These are phyloP conservation scores for Pedionomus torquatus DNA, from an alignment of 2,113 vertebrate genomes.

Conservation along the genomic window DNA sequence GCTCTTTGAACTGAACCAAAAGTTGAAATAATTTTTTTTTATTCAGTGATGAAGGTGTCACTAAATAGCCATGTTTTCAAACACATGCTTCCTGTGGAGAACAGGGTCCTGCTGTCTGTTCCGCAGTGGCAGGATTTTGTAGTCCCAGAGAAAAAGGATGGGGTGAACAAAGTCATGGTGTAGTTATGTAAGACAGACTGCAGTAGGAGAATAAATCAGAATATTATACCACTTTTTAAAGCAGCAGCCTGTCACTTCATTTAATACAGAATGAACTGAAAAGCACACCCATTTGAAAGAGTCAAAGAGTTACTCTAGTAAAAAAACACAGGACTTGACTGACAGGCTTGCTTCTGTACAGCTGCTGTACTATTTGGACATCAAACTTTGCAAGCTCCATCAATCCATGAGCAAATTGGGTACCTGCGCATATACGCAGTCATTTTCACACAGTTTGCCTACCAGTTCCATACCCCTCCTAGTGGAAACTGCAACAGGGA, in stretches of 20 bases:
- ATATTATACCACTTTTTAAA: background rate
- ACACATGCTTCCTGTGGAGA: background rate
- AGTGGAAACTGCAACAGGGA: background rate
- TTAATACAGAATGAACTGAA: background rate
- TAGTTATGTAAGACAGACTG: background rate
- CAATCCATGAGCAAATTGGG: background rate
- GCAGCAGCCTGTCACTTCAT: background rate
- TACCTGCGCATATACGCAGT: background rate
- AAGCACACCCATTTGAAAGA: background rate
- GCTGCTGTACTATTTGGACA: background rate
- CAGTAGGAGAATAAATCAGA: background rate
- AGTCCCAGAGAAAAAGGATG: background rate
- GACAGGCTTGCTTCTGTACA: background rate
- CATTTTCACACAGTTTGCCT: background rate
- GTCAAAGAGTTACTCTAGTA: background rate
- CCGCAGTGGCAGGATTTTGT: background rate
- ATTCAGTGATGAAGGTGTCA: background rate
- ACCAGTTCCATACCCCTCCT: background rate
- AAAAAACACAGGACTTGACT: background rate
- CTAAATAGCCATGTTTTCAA: background rate
- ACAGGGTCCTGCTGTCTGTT: background rate
- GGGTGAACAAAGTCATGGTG: background rate
- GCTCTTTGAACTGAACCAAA: background rate
- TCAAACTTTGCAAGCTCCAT: background rate
- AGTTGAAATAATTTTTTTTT: background rate